These are phyloP conservation scores for Ophiothrix spiculata DNA, from an alignment of 35 echinoderm and acorn worm species.

Conservation along the genomic window DNA sequence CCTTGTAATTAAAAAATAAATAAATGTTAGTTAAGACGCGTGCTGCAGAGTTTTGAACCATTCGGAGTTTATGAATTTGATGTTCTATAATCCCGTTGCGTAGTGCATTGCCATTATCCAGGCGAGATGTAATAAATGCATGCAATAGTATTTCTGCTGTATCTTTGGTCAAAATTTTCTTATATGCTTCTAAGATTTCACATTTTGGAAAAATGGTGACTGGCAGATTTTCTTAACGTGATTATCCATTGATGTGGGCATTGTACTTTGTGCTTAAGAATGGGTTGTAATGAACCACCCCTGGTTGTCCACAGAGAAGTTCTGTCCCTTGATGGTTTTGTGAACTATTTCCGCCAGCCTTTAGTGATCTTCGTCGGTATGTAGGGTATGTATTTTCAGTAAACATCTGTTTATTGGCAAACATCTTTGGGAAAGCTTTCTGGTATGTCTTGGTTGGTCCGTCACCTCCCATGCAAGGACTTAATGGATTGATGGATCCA, in stretches of 20 bases:
- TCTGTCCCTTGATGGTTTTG: not conserved
- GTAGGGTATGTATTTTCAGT: conserved; percentile 14
- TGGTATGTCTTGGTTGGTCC: conserved; percentile 5
- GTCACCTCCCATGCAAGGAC: conserved; percentile 36
- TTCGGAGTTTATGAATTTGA: too few relatives aligned
- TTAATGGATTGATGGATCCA: not conserved
- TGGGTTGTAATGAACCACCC: conserved; percentile 41
- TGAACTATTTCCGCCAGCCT: conserved; percentile 6
- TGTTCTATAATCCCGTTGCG: too few relatives aligned
- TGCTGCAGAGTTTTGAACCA: too few relatives aligned
- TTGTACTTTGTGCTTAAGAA: conserved; percentile 23
- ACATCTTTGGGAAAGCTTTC: conserved; percentile 38
- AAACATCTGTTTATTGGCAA: not conserved
- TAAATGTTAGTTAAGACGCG: too few relatives aligned
- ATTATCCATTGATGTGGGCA: conserved; percentile 39
- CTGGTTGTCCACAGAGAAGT: conserved; percentile 16
- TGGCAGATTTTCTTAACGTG: too few relatives aligned
- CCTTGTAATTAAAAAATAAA: too few relatives aligned
- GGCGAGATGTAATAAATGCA: too few relatives aligned
- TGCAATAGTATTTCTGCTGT: too few relatives aligned
- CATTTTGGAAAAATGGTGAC: too few relatives aligned
- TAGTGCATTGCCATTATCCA: too few relatives aligned
- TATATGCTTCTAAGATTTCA: too few relatives aligned
- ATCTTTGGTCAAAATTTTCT: too few relatives aligned
- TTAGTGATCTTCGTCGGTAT: conserved; percentile 20